Evolutionary conservation across 2,113 vertebrate genomes (phyloP).

Genomic region (Sinosuthora webbiana): DNA sequence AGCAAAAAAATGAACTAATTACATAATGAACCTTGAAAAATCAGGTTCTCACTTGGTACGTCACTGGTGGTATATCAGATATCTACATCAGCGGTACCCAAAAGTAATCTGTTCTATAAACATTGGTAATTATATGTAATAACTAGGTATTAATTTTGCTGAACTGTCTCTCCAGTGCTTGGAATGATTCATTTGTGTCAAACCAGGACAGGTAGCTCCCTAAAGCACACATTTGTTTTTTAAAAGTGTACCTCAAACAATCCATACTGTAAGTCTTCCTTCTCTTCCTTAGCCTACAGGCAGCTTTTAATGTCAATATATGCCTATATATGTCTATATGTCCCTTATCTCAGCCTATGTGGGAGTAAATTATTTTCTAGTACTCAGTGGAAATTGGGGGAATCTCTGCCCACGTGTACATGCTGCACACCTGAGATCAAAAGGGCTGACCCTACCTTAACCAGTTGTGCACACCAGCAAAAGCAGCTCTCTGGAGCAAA

Average conservation of each 20-base stretch:
- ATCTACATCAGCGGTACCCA: not conserved
- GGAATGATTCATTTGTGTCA: not conserved
- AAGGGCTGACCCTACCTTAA: not conserved
- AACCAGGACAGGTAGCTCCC: not conserved
- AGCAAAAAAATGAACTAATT: slow-evolving; percentile 11
- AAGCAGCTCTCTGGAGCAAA: not conserved
- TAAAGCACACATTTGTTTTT: not conserved
- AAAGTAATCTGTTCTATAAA: slow-evolving; percentile 31
- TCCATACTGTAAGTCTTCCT: not conserved
- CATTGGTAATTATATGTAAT: slow-evolving; percentile 48
- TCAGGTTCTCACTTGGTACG: not conserved
- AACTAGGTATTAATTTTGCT: slow-evolving; percentile 37
- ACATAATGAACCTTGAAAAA: slow-evolving; percentile 44
- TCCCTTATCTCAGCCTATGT: not conserved
- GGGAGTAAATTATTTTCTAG: not conserved
- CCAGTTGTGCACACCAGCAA: not conserved
- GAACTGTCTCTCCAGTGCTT: not conserved
- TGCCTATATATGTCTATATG: not conserved
- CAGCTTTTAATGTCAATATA: not conserved
- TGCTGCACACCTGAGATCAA: not conserved
- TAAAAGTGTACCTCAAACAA: not conserved
- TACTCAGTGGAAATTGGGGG: not conserved
- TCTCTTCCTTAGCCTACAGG: not conserved
- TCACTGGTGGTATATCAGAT: slow-evolving; percentile 22
- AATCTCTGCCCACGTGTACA: not conserved